Conservation (phyloP, 2,888 invertebrate species). For the Nomada fucata region DNA sequence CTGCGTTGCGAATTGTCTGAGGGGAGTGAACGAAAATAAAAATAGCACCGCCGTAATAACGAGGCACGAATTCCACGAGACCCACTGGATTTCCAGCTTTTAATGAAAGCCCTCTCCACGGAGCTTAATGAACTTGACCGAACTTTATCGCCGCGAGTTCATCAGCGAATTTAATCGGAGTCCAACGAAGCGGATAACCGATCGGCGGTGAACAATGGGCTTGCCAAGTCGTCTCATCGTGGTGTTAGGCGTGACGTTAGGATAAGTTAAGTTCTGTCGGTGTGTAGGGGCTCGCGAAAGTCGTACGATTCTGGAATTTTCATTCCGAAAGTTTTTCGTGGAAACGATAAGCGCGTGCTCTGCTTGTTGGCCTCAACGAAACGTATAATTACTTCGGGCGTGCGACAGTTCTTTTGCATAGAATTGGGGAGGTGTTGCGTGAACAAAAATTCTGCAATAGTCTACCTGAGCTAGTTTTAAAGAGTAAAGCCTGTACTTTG, state of each 20-base stretch:
- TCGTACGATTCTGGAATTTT: slow-evolving; percentile 29
- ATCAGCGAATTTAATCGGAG: slow-evolving; percentile 61
- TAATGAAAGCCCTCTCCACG: slow-evolving; percentile 28
- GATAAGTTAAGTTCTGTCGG: slow-evolving; percentile 27
- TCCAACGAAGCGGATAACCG: slow-evolving; percentile 62
- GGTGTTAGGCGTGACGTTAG: slow-evolving; percentile 50
- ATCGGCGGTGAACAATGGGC: slow-evolving; percentile 65
- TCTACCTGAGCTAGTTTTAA: no score
- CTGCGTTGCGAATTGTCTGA: no score
- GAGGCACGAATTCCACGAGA: slow-evolving; percentile 14
- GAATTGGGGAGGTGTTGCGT: not conserved
- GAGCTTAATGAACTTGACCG: slow-evolving; percentile 52
- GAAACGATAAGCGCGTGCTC: slow-evolving; percentile 2
- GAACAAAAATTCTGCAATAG: no score
- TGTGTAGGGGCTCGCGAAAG: not conserved
- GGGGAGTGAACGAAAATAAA: not conserved
- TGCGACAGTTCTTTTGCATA: not conserved
- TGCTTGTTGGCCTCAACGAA: not conserved
- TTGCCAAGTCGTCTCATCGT: slow-evolving; percentile 34
- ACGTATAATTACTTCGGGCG: slow-evolving; percentile 8
- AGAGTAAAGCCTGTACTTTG: no score
- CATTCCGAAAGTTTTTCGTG: slow-evolving; percentile 19
- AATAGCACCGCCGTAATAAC: slow-evolving; percentile 21
- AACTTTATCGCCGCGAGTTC: slow-evolving; percentile 52
- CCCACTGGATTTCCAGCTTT: slow-evolving; percentile 27